Conservation (phyloP, 2,888 invertebrate species). For the Eupithecia inturbata region DNA sequence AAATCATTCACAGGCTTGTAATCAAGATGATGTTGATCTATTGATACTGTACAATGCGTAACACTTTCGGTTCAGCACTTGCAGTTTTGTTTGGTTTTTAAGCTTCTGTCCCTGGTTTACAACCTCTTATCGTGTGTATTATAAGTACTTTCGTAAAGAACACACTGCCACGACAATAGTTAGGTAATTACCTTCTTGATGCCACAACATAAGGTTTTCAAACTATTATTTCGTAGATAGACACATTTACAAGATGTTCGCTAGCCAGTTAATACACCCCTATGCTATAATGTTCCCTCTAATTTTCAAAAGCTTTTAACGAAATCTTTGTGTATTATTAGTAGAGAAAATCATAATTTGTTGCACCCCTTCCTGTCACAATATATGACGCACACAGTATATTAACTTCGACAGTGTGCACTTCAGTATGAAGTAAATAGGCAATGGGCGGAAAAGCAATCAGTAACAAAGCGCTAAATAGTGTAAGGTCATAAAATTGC, state of each 20-base stretch:
- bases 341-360: conserved; percentile 32
- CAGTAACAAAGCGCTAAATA: not conserved
- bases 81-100: not conserved
- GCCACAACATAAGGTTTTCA: not conserved
- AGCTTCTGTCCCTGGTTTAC: not conserved
- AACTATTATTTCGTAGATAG: not conserved
- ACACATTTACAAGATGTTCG: not conserved
- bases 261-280: not conserved
- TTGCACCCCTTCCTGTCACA: conserved; percentile 33
- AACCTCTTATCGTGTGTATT: too few species aligned
- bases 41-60: conserved; percentile 23
- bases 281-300: not conserved
- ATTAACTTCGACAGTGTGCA: not conserved
- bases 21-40: conserved; percentile 38
- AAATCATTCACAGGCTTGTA: conserved; percentile 40
- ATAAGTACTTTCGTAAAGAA: too few species aligned
- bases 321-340: conserved; percentile 32
- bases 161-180: too few species aligned
- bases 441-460: not conserved
- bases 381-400: conserved; percentile 20
- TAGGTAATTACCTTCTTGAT: too few species aligned
- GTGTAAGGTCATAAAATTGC: not conserved
- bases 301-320: conserved; percentile 28
- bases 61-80: conserved; percentile 13
- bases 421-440: conserved; percentile 1